A percentile compares a stretch with the other conserved stretches of the same genome.
These are phyloP conservation scores for Drosophila bocki DNA, from an alignment of 1,140 invertebrate genomes.

Conservation along the genomic window DNA sequence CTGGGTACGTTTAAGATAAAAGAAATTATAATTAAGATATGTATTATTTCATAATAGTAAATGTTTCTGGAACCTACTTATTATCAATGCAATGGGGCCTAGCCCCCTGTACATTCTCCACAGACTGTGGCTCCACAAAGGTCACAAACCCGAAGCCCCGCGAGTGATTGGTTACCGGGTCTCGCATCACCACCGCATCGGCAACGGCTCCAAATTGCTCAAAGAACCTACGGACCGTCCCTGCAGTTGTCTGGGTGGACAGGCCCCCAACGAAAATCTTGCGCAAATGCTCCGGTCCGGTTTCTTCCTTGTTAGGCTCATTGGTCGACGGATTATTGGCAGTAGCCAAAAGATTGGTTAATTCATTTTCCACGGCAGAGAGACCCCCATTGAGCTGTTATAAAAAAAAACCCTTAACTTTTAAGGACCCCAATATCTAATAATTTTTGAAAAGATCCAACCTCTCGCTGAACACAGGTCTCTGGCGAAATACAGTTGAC, in stretches of 20 bases:
- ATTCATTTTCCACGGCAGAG: neutral
- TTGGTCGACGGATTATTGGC: neutral
- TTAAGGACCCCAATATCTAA: neutral
- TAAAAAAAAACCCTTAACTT: neutral
- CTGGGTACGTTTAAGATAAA: conserved; percentile 83
- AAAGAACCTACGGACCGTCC: conserved; percentile 50
- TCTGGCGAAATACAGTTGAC: conserved; percentile 26
- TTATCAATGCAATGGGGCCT: conserved; percentile 62
- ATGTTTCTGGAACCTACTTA: conserved; percentile 80
- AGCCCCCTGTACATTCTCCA: conserved; percentile 63
- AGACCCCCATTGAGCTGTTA: neutral
- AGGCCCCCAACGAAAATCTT: conserved; percentile 74
- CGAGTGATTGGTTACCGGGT: conserved; percentile 62
- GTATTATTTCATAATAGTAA: conserved; percentile 4
- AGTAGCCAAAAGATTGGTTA: neutral
- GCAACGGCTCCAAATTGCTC: conserved; percentile 52
- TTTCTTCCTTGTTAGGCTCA: neutral
- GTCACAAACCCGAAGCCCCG: conserved; percentile 73
- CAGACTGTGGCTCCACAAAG: conserved; percentile 36
- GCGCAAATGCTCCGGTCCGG: conserved; percentile 59
- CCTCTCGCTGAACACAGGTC: conserved; percentile 48
- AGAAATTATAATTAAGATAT: neutral
- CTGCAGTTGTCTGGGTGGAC: conserved; percentile 48
- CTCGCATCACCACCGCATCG: conserved; percentile 72
- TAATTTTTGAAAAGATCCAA: conserved; percentile 7